A percentile compares a stretch with the other conserved stretches of the same genome.
These are phyloP conservation scores for Cyclophora punctaria DNA, from an alignment of 2,888 invertebrate genomes.

Conservation along the genomic window DNA sequence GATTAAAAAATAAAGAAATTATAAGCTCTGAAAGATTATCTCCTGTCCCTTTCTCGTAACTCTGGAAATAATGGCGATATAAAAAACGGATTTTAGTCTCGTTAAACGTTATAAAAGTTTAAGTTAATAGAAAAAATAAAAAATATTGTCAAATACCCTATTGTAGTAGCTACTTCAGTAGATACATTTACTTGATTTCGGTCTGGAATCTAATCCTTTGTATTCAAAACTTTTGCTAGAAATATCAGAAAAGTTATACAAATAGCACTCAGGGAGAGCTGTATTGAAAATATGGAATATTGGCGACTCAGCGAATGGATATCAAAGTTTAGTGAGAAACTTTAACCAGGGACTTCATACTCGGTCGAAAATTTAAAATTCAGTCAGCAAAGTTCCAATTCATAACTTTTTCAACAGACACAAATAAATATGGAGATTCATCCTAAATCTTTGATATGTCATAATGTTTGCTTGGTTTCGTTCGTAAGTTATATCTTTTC, in stretches of 20 bases:
- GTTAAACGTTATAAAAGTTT: too few species aligned
- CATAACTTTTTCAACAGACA: slow-evolving; percentile 7
- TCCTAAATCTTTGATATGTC: too few species aligned
- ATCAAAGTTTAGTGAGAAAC: slow-evolving; percentile 36
- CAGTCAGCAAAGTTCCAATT: slow-evolving; percentile 13
- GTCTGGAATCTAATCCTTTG: slow-evolving; percentile 32
- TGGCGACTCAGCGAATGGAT: slow-evolving; percentile 29
- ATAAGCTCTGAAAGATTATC: too few species aligned
- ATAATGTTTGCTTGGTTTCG: too few species aligned
- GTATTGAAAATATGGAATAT: slow-evolving; percentile 49
- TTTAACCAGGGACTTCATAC: slow-evolving; percentile 25
- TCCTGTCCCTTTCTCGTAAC: too few species aligned
- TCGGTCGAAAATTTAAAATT: slow-evolving; percentile 25
- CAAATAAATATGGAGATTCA: slow-evolving; percentile 2
- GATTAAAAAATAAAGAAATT: too few species aligned
- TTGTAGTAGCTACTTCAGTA: neutral
- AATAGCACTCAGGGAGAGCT: slow-evolving; percentile 42
- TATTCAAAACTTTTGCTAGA: slow-evolving; percentile 40
- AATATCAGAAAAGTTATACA: slow-evolving; percentile 44
- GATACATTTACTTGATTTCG: slow-evolving; percentile 36
- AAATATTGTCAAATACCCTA: too few species aligned
- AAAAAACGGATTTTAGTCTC: too few species aligned
- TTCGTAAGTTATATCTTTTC: too few species aligned
- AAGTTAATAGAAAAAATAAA: too few species aligned
- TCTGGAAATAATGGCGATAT: too few species aligned